Conservation (phyloP, 2,797 vertebrate genomes). For the Agapornis canus region DNA sequence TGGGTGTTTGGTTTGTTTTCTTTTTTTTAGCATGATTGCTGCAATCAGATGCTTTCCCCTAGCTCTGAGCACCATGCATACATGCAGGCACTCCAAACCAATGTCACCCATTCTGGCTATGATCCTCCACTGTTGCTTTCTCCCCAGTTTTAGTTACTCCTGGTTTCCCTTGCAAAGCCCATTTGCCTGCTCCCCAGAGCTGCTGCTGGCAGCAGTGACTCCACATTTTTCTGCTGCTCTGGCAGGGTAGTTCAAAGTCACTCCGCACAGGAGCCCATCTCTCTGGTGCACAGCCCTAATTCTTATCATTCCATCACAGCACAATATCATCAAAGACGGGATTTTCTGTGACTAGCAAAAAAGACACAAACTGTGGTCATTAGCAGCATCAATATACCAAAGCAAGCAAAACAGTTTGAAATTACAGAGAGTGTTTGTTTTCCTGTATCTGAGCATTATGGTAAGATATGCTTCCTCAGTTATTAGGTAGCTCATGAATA, state of each 20-base stretch:
- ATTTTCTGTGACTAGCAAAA: slow-evolving; percentile 49
- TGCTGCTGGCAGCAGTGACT: neutral
- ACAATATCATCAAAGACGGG: slow-evolving; percentile 47
- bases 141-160: neutral
- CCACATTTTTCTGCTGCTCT: neutral
- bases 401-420: slow-evolving; percentile 2
- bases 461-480: slow-evolving; percentile 59
- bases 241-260: neutral
- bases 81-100: accelerated
- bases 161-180: neutral
- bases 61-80: neutral
- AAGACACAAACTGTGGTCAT: slow-evolving; percentile 23
- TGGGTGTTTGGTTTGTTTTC: accelerated
- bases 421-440: slow-evolving; percentile 25
- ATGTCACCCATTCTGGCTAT: neutral
- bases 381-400: slow-evolving; percentile 19
- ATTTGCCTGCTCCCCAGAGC: neutral
- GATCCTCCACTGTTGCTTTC: neutral
- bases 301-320: neutral
- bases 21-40: neutral
- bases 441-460: neutral
- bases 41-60: neutral
- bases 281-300: neutral
- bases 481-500: slow-evolving; percentile 68
- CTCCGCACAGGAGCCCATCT: neutral